phyloP scores from a whole-genome alignment of 2,797 vertebrate species.

The Perodicticus potto region DNA sequence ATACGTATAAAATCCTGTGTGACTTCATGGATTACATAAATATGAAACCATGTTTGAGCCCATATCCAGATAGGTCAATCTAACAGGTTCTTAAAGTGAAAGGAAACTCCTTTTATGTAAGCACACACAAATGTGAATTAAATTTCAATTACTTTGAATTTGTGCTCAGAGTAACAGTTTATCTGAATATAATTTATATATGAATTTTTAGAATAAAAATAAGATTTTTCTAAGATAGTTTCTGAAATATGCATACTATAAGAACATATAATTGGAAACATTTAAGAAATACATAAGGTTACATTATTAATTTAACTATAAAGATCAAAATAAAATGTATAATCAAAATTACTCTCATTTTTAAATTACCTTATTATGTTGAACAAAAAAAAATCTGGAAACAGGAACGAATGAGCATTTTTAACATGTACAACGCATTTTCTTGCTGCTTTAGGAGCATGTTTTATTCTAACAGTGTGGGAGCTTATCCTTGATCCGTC shows the following conservation, averaged over 20 bases:
- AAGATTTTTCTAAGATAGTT: neutral
- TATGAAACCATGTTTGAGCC: neutral
- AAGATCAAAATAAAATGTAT: neutral
- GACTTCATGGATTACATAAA: neutral
- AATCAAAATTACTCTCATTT: neutral
- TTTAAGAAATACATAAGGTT: neutral
- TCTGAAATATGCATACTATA: neutral
- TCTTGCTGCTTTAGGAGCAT: neutral
- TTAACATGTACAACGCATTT: neutral
- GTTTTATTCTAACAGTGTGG: neutral
- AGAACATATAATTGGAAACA: neutral
- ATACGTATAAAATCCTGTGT: fast-evolving
- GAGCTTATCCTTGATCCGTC: fast-evolving
- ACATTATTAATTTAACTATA: neutral
- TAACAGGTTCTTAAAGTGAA: neutral
- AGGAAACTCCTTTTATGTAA: neutral
- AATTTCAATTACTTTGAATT: neutral
- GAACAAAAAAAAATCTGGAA: neutral
- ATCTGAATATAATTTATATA: neutral
- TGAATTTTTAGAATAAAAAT: neutral
- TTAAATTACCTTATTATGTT: neutral
- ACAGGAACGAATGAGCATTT: neutral
- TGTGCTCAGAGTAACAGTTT: neutral
- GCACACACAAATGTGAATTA: neutral
- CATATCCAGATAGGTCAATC: neutral